Evolutionary conservation across 2,113 vertebrate species (phyloP), one percentile per base, ranked within the genome.

Genomic region (Scatophagus argus): DNA sequence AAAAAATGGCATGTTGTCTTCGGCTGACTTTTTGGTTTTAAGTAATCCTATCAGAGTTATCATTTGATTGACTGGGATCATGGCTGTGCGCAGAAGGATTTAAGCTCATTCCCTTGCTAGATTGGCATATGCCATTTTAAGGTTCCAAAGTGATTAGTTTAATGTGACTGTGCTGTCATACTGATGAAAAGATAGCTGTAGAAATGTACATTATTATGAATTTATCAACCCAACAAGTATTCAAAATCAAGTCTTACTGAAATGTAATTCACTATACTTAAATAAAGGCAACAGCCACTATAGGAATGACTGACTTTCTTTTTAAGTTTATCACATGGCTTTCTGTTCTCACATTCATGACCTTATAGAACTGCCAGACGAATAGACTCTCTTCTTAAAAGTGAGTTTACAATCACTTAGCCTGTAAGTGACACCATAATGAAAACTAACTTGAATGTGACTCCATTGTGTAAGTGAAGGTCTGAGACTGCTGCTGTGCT

Each of bases 361-460:
- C 56, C 84, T 80, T 74, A 74, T 25, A 64, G 82, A 84, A 39
- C 58, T 31, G 12, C 43, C 79, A 55, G 52, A 80, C 6, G 43
- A 39, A 32, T 23, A 56, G 49, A 62, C 38, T 71, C 6, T 11
- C 32, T 38, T 39, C 67, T 76, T 74, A 54, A 77, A 65, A 86
- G 55, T 84, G 1, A 79, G 80, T 82, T 77, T 80, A 78, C 72
- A 25, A 11, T 77, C 81, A 64, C 46, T 75, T 56, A 46, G 60
- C 66, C 68, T 44, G 78, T 2, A 36, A 67, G 86, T 84, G 83
- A 82, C 73, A 83, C 74, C 59, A 19, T 56, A 64, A 76, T 77
- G 75, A 76, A 82, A 77, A 70, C 66, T 23, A 56, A 79, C 68
- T 76, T 63, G 46, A 49, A 72, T 51, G 72, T 29, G 72, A 77